Evolutionary conservation across 2,113 vertebrate genomes (phyloP), one percentile per base, ranked within the genome.

Genomic region (Corythaeola cristata): DNA sequence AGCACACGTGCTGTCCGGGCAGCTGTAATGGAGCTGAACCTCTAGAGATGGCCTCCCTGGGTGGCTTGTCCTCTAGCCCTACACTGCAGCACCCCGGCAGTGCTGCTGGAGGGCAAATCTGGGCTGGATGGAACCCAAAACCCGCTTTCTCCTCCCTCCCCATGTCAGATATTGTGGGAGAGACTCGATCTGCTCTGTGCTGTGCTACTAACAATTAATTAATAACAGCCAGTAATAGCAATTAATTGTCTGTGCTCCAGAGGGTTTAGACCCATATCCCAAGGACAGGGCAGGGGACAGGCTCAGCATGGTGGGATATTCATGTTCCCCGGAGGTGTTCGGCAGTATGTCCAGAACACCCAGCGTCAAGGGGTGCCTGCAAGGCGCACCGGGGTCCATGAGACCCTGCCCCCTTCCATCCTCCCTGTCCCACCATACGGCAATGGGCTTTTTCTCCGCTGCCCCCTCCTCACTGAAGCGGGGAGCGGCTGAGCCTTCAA

Each of bases 351-450:
- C 33, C 44, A 16, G 18, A 85, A 64, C 11, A 41, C 3, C 7
- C 6, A 37, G 24, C 6, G 1, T 10, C 0, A 0, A 83, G 62
- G 56, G 4, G n/a, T 55, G 55, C 23, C 41, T 0, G 8, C 47
- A 45, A 20, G n/a, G 16, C 24, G 9, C 0, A 0, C 22, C 0
- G 1, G 28, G 11, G 17, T 53, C 33, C 17, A 3, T 27, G 23
- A 33, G 44, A 63, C 18, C 26, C n/a, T n/a, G n/a, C n/a, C n/a
- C n/a, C n/a, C 5, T 26, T 84, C 53, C 26, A 33, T 58, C 66
- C 12, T 76, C 23, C 45, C 41, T 58, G 49, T 89, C 47, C 45
- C 33, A 72, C 27, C 3, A 1, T 33, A 45, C 9, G 56, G 11
- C 55, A 21, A 17, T 1, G 2, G 59, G 15, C 15, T 90, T 79